Conservation (phyloP, 2,888 invertebrate genomes). For the Argynnis bischoffii region DNA sequence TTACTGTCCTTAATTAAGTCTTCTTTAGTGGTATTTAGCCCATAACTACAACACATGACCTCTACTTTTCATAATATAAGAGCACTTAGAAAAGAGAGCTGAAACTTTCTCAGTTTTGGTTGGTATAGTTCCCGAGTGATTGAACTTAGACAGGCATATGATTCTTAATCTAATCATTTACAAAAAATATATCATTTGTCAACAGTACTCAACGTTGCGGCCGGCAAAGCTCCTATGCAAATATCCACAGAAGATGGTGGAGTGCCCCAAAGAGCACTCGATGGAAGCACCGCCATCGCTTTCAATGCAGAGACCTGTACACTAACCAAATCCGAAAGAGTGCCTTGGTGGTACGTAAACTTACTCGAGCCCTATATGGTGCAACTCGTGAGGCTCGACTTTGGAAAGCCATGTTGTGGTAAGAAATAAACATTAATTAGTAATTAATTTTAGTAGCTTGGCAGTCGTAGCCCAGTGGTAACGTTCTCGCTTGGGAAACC, state of each 20-base stretch:
- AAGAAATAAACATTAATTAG: slow-evolving; percentile 63
- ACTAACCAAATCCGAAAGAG: slow-evolving; percentile 90
- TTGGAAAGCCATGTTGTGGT: slow-evolving; percentile 96
- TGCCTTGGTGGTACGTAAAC: slow-evolving; percentile 98
- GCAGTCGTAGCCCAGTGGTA: too few relatives aligned
- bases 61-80: too few relatives aligned
- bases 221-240: slow-evolving; percentile 97
- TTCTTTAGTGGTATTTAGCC: too few relatives aligned
- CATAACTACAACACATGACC: too few relatives aligned
- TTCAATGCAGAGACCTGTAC: slow-evolving; percentile 94
- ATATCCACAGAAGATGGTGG: slow-evolving; percentile 91
- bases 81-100: too few relatives aligned
- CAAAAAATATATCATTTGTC: slow-evolving; percentile 39
- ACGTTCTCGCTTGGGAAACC: too few relatives aligned
- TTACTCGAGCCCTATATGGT: slow-evolving; percentile 97
- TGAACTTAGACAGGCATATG: too few relatives aligned
- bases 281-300: slow-evolving; percentile 92
- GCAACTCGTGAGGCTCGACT: slow-evolving; percentile 94
- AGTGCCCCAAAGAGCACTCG: slow-evolving; percentile 94
- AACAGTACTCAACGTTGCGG: slow-evolving; percentile 94
- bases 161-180: too few relatives aligned
- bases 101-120: too few relatives aligned
- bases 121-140: too few relatives aligned
- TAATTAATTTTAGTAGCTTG: neutral
- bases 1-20: too few relatives aligned